Evolutionary conservation across 1,140 invertebrate species (phyloP), one percentile per base, ranked within the genome.

Genomic region (Drosophila kurseongensis): DNA sequence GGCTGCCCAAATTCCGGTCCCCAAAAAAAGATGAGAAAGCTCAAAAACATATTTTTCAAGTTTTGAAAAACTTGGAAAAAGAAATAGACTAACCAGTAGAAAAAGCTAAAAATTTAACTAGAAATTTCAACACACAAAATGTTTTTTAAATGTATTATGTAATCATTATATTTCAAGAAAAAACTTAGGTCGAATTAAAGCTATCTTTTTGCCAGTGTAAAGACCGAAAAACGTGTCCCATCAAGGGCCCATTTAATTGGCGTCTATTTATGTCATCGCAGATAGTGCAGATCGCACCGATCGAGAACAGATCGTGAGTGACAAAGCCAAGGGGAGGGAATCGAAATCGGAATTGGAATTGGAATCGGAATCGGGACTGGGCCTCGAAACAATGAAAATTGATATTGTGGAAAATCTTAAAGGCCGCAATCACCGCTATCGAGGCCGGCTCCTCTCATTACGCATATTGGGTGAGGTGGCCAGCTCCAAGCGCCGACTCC

Each of bases 321-420:
- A 88, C 83, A 86, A 89, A 77, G 74, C 75, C 71, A 58, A 66
- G 29, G 51, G 14, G 29, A 23, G 6, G 35, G 23, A 32, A 32
- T 32, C 7, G 29, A 7, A 32, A 32, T 32, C 29, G 8, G 29
- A 32, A 32, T 7, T 2, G 1, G 29, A 32, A 32, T 32, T 7
- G 8, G 29, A 32, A 32, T 7, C 6, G 1, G 29, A 32, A 8
- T 14, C 4, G 51, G n/a, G 2, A 23, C 13, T 42, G 38, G 60
- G 18, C 16, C 7, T 9, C 41, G 45, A 58, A 76, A 88, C 84
- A 88, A 88, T 84, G 80, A 88, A 89, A 89, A 89, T 89, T 84
- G 84, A 89, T 84, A 89, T 89, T 89, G 69, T 72, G 69, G 60
- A 67, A 79, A 89, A 89, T 89, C 84, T 89, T 66, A 89, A 89